These are phyloP conservation scores for Clusia tigrina DNA, from an alignment of 2,888 invertebrate species.

Conservation along the genomic window DNA sequence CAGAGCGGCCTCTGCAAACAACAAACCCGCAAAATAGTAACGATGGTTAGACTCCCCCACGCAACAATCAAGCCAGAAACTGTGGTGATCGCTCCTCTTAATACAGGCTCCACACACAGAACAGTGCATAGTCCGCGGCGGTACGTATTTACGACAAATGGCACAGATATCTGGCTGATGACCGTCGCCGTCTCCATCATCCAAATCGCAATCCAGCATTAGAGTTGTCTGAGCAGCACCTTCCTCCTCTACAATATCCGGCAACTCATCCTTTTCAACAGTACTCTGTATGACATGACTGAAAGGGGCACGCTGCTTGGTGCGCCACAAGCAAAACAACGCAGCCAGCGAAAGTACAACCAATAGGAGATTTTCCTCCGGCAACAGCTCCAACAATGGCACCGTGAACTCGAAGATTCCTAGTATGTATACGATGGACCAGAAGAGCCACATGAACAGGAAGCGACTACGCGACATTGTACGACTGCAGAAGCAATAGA, in stretches of 20 bases:
- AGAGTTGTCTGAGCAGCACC: slow-evolving; percentile 50
- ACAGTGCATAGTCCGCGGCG: slow-evolving; percentile 81
- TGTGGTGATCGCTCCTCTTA: slow-evolving; percentile 79
- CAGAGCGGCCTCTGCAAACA: slow-evolving; percentile 73
- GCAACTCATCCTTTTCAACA: slow-evolving; percentile 56
- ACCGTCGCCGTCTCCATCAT: slow-evolving; percentile 45
- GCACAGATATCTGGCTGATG: slow-evolving; percentile 66
- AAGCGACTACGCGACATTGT: slow-evolving; percentile 71
- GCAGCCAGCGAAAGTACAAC: slow-evolving; percentile 57
- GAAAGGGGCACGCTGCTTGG: slow-evolving; percentile 50
- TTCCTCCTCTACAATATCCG: slow-evolving; percentile 57
- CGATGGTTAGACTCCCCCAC: slow-evolving; percentile 81
- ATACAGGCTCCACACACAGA: slow-evolving; percentile 83
- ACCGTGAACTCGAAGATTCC: slow-evolving; percentile 78
- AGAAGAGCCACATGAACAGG: slow-evolving; percentile 78
- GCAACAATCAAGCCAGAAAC: slow-evolving; percentile 87
- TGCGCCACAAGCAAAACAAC: slow-evolving; percentile 49
- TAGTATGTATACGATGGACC: slow-evolving; percentile 73
- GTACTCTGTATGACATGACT: slow-evolving; percentile 56
- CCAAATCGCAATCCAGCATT: slow-evolving; percentile 47
- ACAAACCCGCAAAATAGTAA: slow-evolving; percentile 75
- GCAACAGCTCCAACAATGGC: slow-evolving; percentile 74
- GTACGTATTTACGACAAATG: slow-evolving; percentile 70
- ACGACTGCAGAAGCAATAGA: slow-evolving; percentile 48
- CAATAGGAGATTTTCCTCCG: slow-evolving; percentile 71